Evolutionary conservation across 2,888 invertebrate species (phyloP).

Genomic region (Arenicola marina): DNA sequence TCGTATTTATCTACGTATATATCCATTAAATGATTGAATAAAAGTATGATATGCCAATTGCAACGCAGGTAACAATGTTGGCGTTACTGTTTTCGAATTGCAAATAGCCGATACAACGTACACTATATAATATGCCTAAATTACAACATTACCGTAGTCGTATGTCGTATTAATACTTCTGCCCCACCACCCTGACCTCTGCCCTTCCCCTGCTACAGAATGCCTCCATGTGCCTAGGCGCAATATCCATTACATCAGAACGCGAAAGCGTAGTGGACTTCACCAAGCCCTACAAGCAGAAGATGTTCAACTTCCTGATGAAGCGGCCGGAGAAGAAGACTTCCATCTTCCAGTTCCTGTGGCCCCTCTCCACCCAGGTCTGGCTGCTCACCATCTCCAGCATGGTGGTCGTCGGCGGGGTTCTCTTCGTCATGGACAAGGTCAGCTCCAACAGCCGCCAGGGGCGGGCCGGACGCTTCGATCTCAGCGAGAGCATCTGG

Average conservation of each 20-base stretch:
- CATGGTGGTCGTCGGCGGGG: slow-evolving; percentile 51
- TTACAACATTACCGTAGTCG: no score
- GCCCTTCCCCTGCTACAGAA: no score
- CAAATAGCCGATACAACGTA: no score
- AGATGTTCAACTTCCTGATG: slow-evolving; percentile 56
- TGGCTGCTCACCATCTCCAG: slow-evolving; percentile 53
- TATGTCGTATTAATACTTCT: no score
- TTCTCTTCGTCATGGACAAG: slow-evolving; percentile 49
- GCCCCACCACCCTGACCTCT: no score
- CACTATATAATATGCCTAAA: no score
- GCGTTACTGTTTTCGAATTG: no score
- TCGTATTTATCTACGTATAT: no score
- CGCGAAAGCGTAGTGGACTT: slow-evolving; percentile 57
- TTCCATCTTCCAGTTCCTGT: slow-evolving; percentile 57
- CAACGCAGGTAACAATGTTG: no score
- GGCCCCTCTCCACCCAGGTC: slow-evolving; percentile 50
- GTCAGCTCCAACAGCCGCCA: slow-evolving; percentile 47
- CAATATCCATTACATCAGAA: slow-evolving; percentile 54
- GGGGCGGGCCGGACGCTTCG: slow-evolving; percentile 27
- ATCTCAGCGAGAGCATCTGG: slow-evolving; percentile 54
- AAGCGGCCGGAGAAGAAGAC: slow-evolving; percentile 45
- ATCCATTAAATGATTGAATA: no score
- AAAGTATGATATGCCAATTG: no score
- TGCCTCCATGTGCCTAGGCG: slow-evolving; percentile 57
- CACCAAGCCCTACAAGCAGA: slow-evolving; percentile 58